Evolutionary conservation across 2,888 invertebrate species (phyloP), one percentile per base, ranked within the genome.

Genomic region (Branchipolynoe longqiensis): DNA sequence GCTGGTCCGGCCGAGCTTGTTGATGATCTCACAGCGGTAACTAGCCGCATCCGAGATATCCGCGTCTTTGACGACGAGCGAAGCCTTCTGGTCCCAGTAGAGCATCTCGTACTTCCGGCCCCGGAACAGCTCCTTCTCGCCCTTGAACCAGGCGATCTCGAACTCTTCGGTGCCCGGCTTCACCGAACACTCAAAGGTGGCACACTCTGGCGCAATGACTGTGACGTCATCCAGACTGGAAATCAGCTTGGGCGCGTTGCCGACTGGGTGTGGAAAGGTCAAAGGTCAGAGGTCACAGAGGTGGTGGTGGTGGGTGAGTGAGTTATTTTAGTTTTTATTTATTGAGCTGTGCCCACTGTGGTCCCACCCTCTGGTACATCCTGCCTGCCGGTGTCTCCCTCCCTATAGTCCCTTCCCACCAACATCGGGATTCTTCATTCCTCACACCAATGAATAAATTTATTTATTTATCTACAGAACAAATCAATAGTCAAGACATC

Each of bases 41-140:
- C 84, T 82, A 12, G 86, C 89, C 22, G 87, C 73, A 86, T 93
- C 93, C 4, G 86, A 86, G 31, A 91, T 90, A 56, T 92, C 91
- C 0, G 92, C 90, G 69, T 91, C 90, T 74, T 91, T 91, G 78
- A 93, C 89, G 25, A 91, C 90, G 85, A 93, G 88, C 0, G 91
- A 91, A 92, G 98, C 96, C 1, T 94, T 94, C 90, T 98, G 94
- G 25, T 97, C 98, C 92, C 99, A 98, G 88, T 96, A 96, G 94
- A 97, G 97, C 92, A 99, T 97, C 91, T 97, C 96, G 94, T 98
- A 97, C 85, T 98, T 96, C 22, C 91, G 89, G 56, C 91, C 91
- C 40, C 89, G 91, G 86, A 90, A 90, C 59, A 93, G 87, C 83
- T 93, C 92, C 40, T 91, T 88, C 85, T 90, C 91, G 84, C 92